Evolutionary conservation across 2,797 vertebrate genomes (phyloP).

Genomic region (Morus bassanus): DNA sequence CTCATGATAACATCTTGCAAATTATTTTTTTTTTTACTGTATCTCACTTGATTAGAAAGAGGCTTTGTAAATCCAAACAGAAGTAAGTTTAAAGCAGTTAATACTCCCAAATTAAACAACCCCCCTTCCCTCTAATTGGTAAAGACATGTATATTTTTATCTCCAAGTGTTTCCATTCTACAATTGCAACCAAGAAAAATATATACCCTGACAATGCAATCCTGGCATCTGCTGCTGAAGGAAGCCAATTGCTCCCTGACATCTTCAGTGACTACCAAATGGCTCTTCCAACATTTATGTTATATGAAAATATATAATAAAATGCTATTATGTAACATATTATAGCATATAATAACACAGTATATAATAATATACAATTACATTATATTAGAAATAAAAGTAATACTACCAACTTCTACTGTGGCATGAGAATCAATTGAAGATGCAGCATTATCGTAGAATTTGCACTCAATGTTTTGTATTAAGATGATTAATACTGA

Average conservation of each 20-base stretch:
- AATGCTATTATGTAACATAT: neutral
- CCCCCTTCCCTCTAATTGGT: neutral
- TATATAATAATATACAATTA: neutral
- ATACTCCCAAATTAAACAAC: neutral
- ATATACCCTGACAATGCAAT: neutral
- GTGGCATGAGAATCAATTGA: neutral
- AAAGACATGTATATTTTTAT: neutral
- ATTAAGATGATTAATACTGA: neutral
- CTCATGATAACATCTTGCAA: neutral
- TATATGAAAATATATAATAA: neutral
- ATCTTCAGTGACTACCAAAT: neutral
- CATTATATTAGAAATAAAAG: neutral
- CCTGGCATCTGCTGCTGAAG: neutral
- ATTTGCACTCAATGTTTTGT: neutral
- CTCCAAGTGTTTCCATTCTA: neutral
- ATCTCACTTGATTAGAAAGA: neutral
- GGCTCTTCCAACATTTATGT: neutral
- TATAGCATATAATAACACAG: neutral
- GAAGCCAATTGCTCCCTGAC: neutral
- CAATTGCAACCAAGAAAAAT: neutral
- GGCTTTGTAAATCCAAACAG: constrained; percentile 4
- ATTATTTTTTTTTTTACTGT: neutral
- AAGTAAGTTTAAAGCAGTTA: neutral
- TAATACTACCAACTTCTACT: neutral
- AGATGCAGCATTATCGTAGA: neutral